A percentile compares a stretch with the other conserved stretches of the same genome.
Conservation (phyloP, 2,888 invertebrate genomes). For the Cheilosia pagana region DNA sequence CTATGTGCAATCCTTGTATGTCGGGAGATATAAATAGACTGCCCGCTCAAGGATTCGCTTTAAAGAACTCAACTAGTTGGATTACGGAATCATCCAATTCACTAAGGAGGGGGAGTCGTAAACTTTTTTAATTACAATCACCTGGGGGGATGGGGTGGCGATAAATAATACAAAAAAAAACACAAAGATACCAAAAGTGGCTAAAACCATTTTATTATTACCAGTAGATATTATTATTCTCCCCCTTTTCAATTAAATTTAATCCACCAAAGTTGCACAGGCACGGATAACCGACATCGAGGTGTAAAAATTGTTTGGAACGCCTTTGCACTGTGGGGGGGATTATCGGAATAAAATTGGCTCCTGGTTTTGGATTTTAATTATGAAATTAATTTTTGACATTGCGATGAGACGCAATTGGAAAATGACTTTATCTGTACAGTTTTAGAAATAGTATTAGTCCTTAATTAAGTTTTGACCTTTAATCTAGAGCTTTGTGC, state of each 20-base stretch:
- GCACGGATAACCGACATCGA: slow-evolving; percentile 1
- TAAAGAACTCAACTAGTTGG: background rate
- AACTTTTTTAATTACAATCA: slow-evolving; percentile 66
- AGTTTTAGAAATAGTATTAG: background rate
- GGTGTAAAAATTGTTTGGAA: slow-evolving; percentile 13
- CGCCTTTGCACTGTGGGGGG: background rate
- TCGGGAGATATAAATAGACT: background rate
- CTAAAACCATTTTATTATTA: slow-evolving; percentile 51
- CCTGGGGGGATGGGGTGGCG: slow-evolving; percentile 12
- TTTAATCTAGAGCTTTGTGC: no score
- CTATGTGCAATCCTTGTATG: no score
- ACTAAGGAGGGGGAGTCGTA: slow-evolving; percentile 5
- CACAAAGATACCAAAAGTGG: slow-evolving; percentile 15
- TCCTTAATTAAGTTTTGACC: background rate
- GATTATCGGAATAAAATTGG: slow-evolving; percentile 23
- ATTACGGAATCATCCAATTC: slow-evolving; percentile 26
- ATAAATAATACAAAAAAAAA: slow-evolving; percentile 40
- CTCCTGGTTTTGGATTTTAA: slow-evolving; percentile 39
- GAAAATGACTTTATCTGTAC: background rate
- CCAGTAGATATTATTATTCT: slow-evolving; percentile 27
- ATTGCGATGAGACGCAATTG: background rate
- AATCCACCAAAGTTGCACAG: slow-evolving; percentile 14
- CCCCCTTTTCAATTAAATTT: slow-evolving; percentile 59
- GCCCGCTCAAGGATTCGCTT: slow-evolving; percentile 21
- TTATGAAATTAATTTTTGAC: slow-evolving; percentile 43